Conservation (phyloP, 2,888 invertebrate species). For the Epirrita christyi region DNA sequence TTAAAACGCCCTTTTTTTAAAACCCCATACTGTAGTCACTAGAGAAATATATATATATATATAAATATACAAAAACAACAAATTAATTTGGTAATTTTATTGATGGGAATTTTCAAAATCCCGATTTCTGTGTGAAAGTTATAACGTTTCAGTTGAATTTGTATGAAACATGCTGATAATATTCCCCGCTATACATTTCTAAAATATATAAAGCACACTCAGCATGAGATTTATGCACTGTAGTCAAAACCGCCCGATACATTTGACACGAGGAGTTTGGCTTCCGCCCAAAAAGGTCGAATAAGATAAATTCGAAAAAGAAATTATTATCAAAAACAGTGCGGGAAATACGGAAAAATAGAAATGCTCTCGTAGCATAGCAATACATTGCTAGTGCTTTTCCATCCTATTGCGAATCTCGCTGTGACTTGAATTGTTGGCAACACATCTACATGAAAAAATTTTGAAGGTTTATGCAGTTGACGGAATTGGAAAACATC, state of each 20-base stretch:
- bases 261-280: constrained; percentile 38
- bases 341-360: constrained; percentile 29
- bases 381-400: constrained; percentile 12
- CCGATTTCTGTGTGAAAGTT: too few species aligned
- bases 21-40: too few species aligned
- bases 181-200: constrained; percentile 6
- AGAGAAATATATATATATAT: too few species aligned
- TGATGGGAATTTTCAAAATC: too few species aligned
- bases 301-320: constrained; percentile 60
- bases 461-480: constrained; percentile 12
- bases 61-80: too few species aligned
- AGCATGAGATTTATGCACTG: constrained; percentile 29
- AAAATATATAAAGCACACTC: constrained; percentile 22
- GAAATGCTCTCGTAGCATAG: constrained; percentile 18
- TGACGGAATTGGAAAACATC: neutral
- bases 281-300: constrained; percentile 50
- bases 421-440: constrained; percentile 20
- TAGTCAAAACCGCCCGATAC: constrained; percentile 35
- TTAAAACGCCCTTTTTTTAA: too few species aligned
- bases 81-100: too few species aligned
- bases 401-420: constrained; percentile 26
- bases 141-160: too few species aligned
- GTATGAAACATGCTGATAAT: too few species aligned
- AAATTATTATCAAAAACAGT: constrained; percentile 40
- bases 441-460: constrained; percentile 22